Base-by-base conservation (phyloP, 2,113 vertebrate genomes). In the Oreochromis spilurus region DNA sequence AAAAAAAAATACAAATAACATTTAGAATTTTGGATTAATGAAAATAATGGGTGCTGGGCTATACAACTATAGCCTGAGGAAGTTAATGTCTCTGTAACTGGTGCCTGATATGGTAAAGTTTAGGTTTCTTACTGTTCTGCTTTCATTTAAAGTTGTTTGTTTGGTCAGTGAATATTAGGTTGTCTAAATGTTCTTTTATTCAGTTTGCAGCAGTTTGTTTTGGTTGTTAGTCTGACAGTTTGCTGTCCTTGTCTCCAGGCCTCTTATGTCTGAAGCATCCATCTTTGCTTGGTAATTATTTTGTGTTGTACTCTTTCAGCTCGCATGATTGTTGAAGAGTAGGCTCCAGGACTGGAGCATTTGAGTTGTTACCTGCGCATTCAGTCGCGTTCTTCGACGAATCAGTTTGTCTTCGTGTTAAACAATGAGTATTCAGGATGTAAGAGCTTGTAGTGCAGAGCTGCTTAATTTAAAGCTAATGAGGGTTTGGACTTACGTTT, bases 301-400 rank as follows among this genome's bases (percentile, higher is more conserved):
- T 31, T 5, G 14, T 52, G 17, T 84, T 4, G 1, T 12, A 7
- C 8, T 77, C 4, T 31, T 75, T 85, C 21, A 24, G 24, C 48
- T 19, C n/a, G 21, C 53, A 16, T 50, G 34, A 8, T 40, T 92
- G 86, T 83, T 10, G 81, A 84, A 81, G 81, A 91, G 87, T 92
- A 77, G 17, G 48, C 34, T 72, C 6, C 57, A 40, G 57, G n/a
- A 24, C 84, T 58, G 75, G 19, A 77, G 38, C 14, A 1, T 6
- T 65, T 62, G 48, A 5, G 7, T 9, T 31, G 81, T 82, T 82
- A 85, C 36, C 53, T 79, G n/a, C 38, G 6, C 65, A 17, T 21
- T 82, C 50, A 34, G 13, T 86, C 24, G 7, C 24, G 12, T 84
- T 52, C 50, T 79, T 17, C 0, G 31, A 67, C 12, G 50, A 87